These are phyloP conservation scores for Paramuricea clavata DNA, from an alignment of 92 coral and sea anemone species.

Conservation along the genomic window DNA sequence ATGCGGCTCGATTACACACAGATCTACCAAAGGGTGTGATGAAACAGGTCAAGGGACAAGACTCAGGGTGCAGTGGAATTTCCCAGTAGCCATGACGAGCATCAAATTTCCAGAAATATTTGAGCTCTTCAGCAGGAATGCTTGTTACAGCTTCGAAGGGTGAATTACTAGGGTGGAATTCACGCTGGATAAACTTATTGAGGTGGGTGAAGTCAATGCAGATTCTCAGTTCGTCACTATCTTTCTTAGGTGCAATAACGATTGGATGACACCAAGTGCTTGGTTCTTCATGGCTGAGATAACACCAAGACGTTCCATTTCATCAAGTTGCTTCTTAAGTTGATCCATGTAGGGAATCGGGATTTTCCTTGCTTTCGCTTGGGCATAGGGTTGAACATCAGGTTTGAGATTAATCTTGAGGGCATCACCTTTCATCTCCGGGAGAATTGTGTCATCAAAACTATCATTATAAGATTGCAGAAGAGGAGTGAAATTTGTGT, in stretches of 20 bases:
- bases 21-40: slow-evolving; percentile 43
- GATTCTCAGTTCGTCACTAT: slow-evolving; percentile 24
- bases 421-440: slow-evolving; percentile 38
- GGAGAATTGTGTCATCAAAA: slow-evolving; percentile 26
- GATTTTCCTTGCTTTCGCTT: slow-evolving; percentile 26
- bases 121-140: slow-evolving; percentile 33
- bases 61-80: slow-evolving; percentile 34
- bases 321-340: slow-evolving; percentile 20
- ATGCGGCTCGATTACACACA: slow-evolving; percentile 22
- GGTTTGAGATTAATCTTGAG: slow-evolving; percentile 39
- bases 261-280: not conserved
- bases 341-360: slow-evolving; percentile 34
- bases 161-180: slow-evolving; percentile 38
- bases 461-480: not conserved
- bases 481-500: not conserved
- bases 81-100: slow-evolving; percentile 52
- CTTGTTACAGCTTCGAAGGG: slow-evolving; percentile 46
- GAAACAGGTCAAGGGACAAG: slow-evolving; percentile 35
- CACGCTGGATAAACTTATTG: slow-evolving; percentile 25
- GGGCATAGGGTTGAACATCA: slow-evolving; percentile 31
- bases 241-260: not conserved
- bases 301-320: slow-evolving; percentile 3
- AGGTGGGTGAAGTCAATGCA: slow-evolving; percentile 35
- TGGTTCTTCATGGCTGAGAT: not conserved
- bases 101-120: slow-evolving; percentile 45